A percentile compares a stretch with the other conserved stretches of the same genome.
phyloP scores from a whole-genome alignment of 2,797 vertebrate genomes.

The Tangara arthus region DNA sequence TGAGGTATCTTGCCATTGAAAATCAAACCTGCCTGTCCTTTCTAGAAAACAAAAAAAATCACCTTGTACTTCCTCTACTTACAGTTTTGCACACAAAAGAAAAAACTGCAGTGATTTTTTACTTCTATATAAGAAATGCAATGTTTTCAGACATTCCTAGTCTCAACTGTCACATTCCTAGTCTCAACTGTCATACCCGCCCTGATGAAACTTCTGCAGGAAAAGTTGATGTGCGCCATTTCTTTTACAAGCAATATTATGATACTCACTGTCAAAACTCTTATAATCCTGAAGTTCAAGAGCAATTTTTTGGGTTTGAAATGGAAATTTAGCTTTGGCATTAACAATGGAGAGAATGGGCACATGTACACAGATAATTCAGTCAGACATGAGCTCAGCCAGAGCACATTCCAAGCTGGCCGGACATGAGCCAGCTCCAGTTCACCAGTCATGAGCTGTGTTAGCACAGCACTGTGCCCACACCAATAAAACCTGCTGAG shows the following conservation, averaged over 20 bases:
- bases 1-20: background rate
- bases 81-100: background rate
- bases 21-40: background rate
- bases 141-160: background rate
- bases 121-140: background rate
- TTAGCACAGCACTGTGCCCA: constrained; percentile 22
- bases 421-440: background rate
- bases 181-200: background rate
- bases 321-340: constrained; percentile 25
- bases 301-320: background rate
- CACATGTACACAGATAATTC: constrained; percentile 19
- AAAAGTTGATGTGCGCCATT: background rate
- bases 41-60: background rate
- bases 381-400: constrained; percentile 62
- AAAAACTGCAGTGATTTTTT: background rate
- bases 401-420: constrained; percentile 20
- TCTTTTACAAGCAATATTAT: background rate
- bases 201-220: background rate
- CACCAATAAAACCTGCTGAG: constrained; percentile 21
- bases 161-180: constrained; percentile 1
- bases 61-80: background rate
- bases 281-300: background rate
- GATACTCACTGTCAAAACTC: background rate
- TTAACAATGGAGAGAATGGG: constrained; percentile 12
- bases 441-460: background rate